Percentiles rank a stretch among this genome's conserved stretches.
Evolutionary conservation across 2,888 invertebrate genomes (phyloP).

Genomic region (Brachypalpus laphriformis): DNA sequence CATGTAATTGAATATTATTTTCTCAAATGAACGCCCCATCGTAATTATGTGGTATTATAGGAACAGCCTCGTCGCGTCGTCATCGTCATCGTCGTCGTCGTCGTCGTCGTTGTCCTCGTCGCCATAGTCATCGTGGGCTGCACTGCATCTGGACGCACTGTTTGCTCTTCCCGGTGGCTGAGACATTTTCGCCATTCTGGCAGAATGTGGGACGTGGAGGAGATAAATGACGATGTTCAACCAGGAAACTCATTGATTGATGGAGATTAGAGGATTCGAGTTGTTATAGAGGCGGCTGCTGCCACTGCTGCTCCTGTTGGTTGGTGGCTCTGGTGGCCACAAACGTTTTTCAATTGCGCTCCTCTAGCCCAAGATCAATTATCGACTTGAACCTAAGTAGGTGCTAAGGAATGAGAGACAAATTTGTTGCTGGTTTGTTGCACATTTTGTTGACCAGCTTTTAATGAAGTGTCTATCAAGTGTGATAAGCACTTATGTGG

Average conservation of each 20-base stretch:
- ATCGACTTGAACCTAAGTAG: conserved; percentile 61
- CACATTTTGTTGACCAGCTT: conserved; percentile 21
- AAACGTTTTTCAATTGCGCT: conserved; percentile 54
- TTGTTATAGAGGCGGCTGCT: conserved; percentile 48
- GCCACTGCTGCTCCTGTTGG: neutral
- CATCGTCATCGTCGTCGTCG: conserved; percentile 26
- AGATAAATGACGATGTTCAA: conserved; percentile 74
- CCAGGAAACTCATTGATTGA: conserved; percentile 74
- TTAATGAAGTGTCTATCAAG: conserved; percentile 72
- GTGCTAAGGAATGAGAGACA: conserved; percentile 65
- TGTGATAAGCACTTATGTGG: conserved; percentile 65
- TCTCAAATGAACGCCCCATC: conserved; percentile 68
- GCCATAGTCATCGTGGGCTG: conserved; percentile 44
- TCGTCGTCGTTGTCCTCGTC: conserved; percentile 20
- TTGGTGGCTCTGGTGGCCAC: conserved; percentile 19
- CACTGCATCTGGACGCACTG: neutral
- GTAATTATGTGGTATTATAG: conserved; percentile 72
- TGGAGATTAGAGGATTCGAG: conserved; percentile 69
- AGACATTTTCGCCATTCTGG: conserved; percentile 57
- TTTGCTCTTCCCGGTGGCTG: conserved; percentile 41
- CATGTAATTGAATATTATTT: conserved; percentile 72
- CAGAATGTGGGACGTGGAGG: conserved; percentile 66
- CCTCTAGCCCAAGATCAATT: conserved; percentile 60
- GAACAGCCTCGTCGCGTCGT: conserved; percentile 41
- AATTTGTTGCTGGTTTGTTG: conserved; percentile 49